Base-by-base conservation (phyloP, 64 coral and sea anemone species). In the Anthopleura sola region DNA sequence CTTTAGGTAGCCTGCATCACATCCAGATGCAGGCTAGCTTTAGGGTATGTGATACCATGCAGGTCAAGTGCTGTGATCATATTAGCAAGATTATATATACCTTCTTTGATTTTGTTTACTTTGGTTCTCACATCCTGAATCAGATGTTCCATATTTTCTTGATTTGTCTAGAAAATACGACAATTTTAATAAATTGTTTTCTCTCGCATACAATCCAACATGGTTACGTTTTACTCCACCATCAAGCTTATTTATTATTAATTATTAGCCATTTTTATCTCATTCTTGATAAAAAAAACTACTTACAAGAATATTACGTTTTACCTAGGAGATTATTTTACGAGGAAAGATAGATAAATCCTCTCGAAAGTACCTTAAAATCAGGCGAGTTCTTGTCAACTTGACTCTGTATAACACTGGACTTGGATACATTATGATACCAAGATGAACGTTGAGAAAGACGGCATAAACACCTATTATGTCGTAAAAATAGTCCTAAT, bases 351-450 rank as follows among this genome's bases (percentile, higher is more conserved):
- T 6, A 20, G 16, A 29, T 34, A 21, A 18, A 53, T 53, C 11
- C 14, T 53, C 6, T 53, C 11, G 6, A 17, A 39, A 38, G 74
- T 39, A 36, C 23, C 94, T 92, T 74, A 84, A 92, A 96, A 36
- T 96, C 94, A 24, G 74, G 26, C 37, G 83, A 75, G 53, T 69
- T 87, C 21, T 83, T 84, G 56, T 82, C 90, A 34, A 82, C 49
- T 78, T 66, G 83, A 60, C 86, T 92, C 55, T 89, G 88, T 37
- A 96, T 78, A 20, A 84, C 78, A 87, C 90, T 83, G 8, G 94
- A 87, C 5, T 82, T 77, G 8, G 94, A 85, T 23, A 96, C 64
- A 76, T 96, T 84, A 86, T 96, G 94, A 26, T 92, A 96, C 28
- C 37, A 55, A 33, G 38, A 75, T 19, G 76, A 79, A 0, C 31